Conservation (phyloP, 2,113 vertebrate genomes). For the Carollia perspicillata region DNA sequence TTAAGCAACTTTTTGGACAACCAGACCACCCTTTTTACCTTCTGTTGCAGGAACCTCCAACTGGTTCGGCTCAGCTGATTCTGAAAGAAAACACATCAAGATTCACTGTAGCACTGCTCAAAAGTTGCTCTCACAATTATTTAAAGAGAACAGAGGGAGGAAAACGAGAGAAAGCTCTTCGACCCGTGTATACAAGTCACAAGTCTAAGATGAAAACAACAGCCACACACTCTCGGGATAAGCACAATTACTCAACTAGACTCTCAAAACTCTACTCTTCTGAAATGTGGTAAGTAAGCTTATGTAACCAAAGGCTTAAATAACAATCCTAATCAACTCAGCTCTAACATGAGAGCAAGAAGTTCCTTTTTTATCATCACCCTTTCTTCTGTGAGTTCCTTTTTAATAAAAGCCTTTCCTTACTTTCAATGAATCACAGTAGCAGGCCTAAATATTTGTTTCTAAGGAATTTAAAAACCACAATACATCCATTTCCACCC, state of each 20-base stretch:
- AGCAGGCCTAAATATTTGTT: neutral
- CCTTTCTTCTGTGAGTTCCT: too few relatives aligned
- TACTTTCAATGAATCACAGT: neutral
- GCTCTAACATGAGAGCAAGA: neutral
- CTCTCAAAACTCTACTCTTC: neutral
- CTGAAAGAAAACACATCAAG: constrained; percentile 66
- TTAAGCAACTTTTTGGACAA: neutral
- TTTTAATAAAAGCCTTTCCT: neutral
- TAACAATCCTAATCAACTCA: neutral
- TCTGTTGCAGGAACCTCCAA: constrained; percentile 69
- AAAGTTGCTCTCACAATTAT: neutral
- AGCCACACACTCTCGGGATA: neutral
- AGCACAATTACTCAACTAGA: neutral
- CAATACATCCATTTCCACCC: neutral
- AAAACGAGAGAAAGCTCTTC: neutral
- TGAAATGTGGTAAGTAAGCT: neutral
- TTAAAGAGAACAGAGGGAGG: neutral
- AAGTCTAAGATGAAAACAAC: neutral
- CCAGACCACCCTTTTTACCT: constrained; percentile 64
- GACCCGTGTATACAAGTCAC: neutral
- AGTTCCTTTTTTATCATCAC: neutral
- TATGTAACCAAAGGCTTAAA: neutral
- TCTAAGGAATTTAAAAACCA: neutral
- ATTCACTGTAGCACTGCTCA: neutral
- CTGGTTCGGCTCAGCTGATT: constrained; percentile 76